Percentiles rank a stretch among this genome's conserved stretches.
These are phyloP conservation scores for Amblyornis subalaris DNA, from an alignment of 2,113 vertebrate species.

Conservation along the genomic window DNA sequence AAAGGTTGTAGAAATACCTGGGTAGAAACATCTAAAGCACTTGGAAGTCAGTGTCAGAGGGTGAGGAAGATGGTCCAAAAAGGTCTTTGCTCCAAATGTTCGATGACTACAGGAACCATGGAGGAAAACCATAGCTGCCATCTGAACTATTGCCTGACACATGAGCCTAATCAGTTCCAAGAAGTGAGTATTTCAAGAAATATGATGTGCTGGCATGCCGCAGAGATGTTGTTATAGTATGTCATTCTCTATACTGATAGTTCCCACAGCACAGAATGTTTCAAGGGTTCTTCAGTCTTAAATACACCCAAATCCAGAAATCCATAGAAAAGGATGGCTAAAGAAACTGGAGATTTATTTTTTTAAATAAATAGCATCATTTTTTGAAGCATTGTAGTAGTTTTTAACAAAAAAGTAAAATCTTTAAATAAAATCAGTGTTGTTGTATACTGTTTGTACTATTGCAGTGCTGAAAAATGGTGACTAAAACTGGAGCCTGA, in stretches of 20 bases:
- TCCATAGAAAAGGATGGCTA: neutral
- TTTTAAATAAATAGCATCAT: neutral
- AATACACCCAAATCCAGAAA: neutral
- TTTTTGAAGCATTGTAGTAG: neutral
- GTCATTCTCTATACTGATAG: slow-evolving; percentile 10
- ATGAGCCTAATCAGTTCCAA: slow-evolving; percentile 37
- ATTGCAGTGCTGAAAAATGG: neutral
- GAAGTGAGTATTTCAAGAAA: slow-evolving; percentile 49
- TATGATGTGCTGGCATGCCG: slow-evolving; percentile 17
- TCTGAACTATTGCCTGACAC: slow-evolving; percentile 42
- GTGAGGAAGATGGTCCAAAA: neutral
- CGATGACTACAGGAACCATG: neutral
- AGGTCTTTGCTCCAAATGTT: neutral
- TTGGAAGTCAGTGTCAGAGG: neutral
- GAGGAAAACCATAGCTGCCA: slow-evolving; percentile 19
- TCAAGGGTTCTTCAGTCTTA: neutral
- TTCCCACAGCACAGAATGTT: neutral
- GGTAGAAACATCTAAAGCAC: neutral
- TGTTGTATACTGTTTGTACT: neutral
- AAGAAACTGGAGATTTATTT: neutral
- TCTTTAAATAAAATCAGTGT: neutral
- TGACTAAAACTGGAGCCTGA: neutral
- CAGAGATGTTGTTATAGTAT: slow-evolving; percentile 27
- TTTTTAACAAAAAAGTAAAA: neutral
- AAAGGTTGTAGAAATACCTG: neutral